Evolutionary conservation across 2,797 vertebrate genomes (phyloP), one percentile per base, ranked within the genome.

Genomic region (Chromis chromis): DNA sequence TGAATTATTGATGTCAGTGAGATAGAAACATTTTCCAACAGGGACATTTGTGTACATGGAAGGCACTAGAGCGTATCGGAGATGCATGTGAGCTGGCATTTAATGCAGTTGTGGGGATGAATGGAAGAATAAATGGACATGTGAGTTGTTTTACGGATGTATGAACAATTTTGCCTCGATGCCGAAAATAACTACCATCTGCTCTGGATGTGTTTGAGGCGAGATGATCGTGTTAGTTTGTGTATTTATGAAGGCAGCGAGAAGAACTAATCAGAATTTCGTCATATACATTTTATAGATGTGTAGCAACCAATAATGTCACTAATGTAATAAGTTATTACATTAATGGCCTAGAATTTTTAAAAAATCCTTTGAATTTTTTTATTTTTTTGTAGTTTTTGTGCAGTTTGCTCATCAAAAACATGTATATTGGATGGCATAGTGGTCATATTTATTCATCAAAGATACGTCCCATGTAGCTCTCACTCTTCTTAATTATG

Each of bases 141-240:
- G 69, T 62, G 78, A 67, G 57, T 63, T 77, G 74, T 84, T 73
- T 25, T 81, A 22, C 60, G 82, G 80, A 79, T 81, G 75, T 74
- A 78, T 89, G 71, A 88, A 78, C 48, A 81, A 82, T 83, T 78
- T 46, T 28, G 40, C 48, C 70, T 28, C 13, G 33, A 71, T 61
- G 62, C 66, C 53, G 33, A 82, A 61, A 90, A 81, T 75, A 86
- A 54, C 76, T 27, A 14, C 78, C 81, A 85, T 82, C 79, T 86
- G 85, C 57, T 49, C 33, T 49, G 22, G 28, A 73, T 50, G 25
- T 14, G 17, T 42, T 27, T 19, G 12, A 64, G 25, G 27, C 1
- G 0, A 25, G 40, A 61, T 59, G 21, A 21, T 65, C 9, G 28
- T 67, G 3, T 52, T 48, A 50, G 59, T 65, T 31, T 7, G 7